Conservation (phyloP, 1,140 invertebrate species). For the Drosophila parabipectinata region DNA sequence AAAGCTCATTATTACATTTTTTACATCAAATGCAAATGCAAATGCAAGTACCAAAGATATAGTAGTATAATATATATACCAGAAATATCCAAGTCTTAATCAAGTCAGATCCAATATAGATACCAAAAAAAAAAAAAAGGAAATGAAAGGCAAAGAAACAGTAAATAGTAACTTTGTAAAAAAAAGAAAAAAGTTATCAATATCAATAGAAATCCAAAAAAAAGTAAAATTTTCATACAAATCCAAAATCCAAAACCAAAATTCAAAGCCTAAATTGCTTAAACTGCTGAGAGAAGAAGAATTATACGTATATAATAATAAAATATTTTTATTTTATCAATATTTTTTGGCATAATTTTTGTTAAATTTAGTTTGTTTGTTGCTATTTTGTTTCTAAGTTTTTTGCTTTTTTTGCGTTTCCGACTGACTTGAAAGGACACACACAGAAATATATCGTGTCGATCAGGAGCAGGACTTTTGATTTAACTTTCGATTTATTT, state of each 20-base stretch:
- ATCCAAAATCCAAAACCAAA: conserved; percentile 29
- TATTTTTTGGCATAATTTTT: neutral
- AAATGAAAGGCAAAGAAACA: conserved; percentile 36
- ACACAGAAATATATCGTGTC: conserved; percentile 51
- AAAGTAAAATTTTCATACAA: conserved; percentile 10
- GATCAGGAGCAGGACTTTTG: conserved; percentile 68
- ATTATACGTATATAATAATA: conserved; percentile 5
- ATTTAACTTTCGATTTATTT: conserved; percentile 82
- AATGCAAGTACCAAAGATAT: conserved; percentile 48
- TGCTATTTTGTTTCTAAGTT: conserved; percentile 39
- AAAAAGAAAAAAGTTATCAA: conserved; percentile 8
- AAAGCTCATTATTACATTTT: conserved; percentile 83
- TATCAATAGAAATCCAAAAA: conserved; percentile 3
- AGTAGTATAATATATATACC: conserved; percentile 1
- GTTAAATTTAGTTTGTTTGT: no score
- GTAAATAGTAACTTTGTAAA: conserved; percentile 2
- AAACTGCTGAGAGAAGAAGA: conserved; percentile 42
- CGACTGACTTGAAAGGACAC: conserved; percentile 58
- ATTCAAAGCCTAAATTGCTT: conserved; percentile 6
- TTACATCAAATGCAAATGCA: conserved; percentile 83
- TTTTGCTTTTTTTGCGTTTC: conserved; percentile 35
- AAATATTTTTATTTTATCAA: neutral
- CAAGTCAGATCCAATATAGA: conserved; percentile 25
- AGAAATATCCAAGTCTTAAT: conserved; percentile 5
- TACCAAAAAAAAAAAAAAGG: conserved; percentile 39